Evolutionary conservation across 2,797 vertebrate genomes (phyloP).

Genomic region (Orientallactaga sibirica): DNA sequence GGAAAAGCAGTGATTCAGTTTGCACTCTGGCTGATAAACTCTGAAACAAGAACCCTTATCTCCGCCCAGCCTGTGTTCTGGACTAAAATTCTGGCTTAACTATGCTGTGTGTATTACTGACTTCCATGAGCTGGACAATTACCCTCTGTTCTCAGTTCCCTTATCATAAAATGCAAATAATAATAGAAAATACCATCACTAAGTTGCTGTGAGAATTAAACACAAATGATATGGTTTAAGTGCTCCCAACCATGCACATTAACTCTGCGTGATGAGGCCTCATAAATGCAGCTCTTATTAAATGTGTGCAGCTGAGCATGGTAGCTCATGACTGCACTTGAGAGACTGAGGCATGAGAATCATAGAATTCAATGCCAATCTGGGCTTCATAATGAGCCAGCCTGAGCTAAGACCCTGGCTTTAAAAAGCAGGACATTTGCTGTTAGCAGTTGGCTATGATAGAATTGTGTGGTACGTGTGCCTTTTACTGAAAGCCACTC

Average conservation of each 20-base stretch:
- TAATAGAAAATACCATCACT: neutral
- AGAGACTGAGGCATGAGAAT: neutral
- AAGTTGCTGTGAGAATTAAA: slow-evolving; percentile 21
- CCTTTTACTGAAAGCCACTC: slow-evolving; percentile 43
- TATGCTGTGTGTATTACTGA: neutral
- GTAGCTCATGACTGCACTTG: too few relatives aligned
- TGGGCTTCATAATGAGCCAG: too few relatives aligned
- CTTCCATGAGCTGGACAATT: neutral
- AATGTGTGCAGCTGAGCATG: neutral
- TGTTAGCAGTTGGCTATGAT: neutral
- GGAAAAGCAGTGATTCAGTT: neutral
- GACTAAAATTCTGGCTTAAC: neutral
- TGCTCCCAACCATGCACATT: neutral
- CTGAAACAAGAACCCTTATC: neutral
- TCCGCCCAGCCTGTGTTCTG: neutral
- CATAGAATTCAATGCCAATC: neutral
- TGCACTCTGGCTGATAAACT: neutral
- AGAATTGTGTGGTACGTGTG: neutral
- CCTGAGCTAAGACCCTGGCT: neutral
- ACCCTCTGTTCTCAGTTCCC: neutral
- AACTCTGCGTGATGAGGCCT: neutral
- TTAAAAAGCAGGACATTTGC: neutral
- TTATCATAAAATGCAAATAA: slow-evolving; percentile 11
- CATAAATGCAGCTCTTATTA: neutral
- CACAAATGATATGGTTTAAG: neutral